Conservation (phyloP, 2,888 invertebrate genomes). For the Hanleya hanleyi region DNA sequence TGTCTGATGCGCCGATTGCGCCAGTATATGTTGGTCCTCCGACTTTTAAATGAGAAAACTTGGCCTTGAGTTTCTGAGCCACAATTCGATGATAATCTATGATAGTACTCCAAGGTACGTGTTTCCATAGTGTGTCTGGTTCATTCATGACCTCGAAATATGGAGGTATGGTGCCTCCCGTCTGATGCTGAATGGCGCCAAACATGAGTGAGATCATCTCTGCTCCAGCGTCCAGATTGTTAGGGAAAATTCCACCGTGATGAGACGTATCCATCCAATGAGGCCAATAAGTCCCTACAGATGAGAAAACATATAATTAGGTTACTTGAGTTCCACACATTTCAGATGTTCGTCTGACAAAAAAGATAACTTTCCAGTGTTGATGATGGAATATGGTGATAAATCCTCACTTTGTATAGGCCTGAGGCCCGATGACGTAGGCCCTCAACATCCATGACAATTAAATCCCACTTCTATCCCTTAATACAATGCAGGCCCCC, state of each 20-base stretch:
- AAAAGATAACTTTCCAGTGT: too few species aligned
- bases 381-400: too few species aligned
- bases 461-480: too few species aligned
- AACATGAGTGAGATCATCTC: neutral
- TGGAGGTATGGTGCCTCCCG: neutral
- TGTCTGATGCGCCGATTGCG: neutral
- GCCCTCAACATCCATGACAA: too few species aligned
- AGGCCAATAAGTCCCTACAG: too few species aligned
- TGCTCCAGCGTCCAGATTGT: neutral
- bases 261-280: conserved; percentile 17
- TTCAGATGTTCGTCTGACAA: too few species aligned
- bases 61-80: conserved; percentile 12
- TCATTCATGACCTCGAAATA: conserved; percentile 23
- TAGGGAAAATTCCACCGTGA: conserved; percentile 16
- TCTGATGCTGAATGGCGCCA: neutral
- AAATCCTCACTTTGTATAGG: too few species aligned
- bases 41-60: conserved; percentile 11
- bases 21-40: conserved; percentile 13
- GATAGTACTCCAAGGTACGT: conserved; percentile 1
- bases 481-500: too few species aligned
- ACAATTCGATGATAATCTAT: neutral
- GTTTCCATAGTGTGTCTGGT: conserved; percentile 13
- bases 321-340: too few species aligned
- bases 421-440: too few species aligned
- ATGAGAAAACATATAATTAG: too few species aligned